These are phyloP conservation scores for Phodopus roborovskii DNA, from an alignment of 2,113 vertebrate species.

Conservation along the genomic window DNA sequence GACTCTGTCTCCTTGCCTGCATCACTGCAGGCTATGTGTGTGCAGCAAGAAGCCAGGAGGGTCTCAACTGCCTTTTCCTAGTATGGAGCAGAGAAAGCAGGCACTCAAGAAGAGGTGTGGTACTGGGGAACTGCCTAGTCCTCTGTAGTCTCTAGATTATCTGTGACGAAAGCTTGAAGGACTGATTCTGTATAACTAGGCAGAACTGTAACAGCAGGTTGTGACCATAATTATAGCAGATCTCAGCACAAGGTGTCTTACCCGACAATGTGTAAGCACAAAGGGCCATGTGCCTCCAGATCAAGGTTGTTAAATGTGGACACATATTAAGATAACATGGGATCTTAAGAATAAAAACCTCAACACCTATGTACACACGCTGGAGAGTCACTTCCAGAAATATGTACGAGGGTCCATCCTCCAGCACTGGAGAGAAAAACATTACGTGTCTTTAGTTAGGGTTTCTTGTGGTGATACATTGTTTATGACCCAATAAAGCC, in stretches of 20 bases:
- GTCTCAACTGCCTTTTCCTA: background rate
- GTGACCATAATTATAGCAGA: background rate
- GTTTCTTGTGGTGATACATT: background rate
- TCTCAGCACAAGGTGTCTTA: background rate
- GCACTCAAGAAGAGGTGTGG: background rate
- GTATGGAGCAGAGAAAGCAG: background rate
- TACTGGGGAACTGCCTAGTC: background rate
- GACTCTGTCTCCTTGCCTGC: background rate
- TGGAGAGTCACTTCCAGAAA: background rate
- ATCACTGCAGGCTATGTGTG: background rate
- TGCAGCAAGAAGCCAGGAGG: background rate
- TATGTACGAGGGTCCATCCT: background rate
- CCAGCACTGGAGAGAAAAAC: background rate
- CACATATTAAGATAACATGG: background rate
- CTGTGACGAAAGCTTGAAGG: background rate
- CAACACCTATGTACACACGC: too few relatives aligned
- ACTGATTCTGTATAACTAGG: background rate
- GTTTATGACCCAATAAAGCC: too few relatives aligned
- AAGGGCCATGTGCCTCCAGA: too few relatives aligned
- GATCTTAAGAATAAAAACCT: background rate
- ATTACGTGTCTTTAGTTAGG: background rate
- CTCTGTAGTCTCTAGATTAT: slow-evolving; percentile 1
- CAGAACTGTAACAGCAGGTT: background rate
- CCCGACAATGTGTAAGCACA: background rate
- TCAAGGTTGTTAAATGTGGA: background rate